Percentiles rank a stretch among this genome's conserved stretches.
These are phyloP conservation scores for Protobothrops mucrosquamatus DNA, from an alignment of 2,113 vertebrate species.

Conservation along the genomic window DNA sequence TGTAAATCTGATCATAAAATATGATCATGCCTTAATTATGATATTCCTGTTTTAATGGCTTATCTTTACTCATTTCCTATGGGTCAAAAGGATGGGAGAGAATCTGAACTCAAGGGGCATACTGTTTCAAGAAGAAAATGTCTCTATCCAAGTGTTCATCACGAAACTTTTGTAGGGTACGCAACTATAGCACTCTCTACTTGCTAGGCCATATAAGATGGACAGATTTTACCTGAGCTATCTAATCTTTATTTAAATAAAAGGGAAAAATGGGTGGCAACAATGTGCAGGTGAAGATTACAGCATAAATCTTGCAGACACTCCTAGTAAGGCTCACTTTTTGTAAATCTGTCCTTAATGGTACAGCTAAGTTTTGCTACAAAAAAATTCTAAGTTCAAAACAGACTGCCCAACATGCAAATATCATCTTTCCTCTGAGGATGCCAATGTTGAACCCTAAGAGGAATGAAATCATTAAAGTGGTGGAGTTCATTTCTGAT, in stretches of 20 bases:
- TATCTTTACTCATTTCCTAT: background rate
- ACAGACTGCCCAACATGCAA: background rate
- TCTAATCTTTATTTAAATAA: background rate
- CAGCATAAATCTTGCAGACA: background rate
- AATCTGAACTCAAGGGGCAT: background rate
- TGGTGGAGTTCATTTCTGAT: background rate
- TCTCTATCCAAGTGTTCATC: background rate
- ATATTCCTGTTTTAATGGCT: background rate
- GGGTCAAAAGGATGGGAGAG: background rate
- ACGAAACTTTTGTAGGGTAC: background rate
- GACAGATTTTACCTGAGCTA: background rate
- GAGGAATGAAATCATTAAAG: background rate
- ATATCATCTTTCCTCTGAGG: background rate
- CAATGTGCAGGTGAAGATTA: background rate
- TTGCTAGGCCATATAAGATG: background rate
- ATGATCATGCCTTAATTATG: background rate
- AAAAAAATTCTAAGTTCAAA: background rate
- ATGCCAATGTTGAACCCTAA: background rate
- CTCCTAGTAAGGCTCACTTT: background rate
- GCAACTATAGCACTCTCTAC: background rate
- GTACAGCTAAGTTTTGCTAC: background rate
- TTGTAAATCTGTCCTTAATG: background rate
- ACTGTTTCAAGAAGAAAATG: background rate
- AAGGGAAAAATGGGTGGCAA: no score
- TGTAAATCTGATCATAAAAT: background rate